Evolutionary conservation across 2,113 vertebrate species (phyloP), one percentile per base, ranked within the genome.

Genomic region (Oxygymnocypris stewartii): DNA sequence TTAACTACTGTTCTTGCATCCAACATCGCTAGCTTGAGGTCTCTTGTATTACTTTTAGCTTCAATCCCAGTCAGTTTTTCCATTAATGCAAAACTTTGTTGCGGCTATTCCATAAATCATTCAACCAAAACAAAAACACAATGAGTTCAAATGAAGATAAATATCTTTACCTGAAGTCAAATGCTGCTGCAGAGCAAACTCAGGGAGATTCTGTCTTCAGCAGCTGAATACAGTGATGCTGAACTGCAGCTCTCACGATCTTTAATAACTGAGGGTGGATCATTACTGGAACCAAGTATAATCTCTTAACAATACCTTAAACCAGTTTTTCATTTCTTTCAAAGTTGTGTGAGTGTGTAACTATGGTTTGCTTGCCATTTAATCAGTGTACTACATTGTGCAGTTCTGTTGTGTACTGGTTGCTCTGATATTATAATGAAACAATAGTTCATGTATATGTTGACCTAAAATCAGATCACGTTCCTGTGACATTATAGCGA

Each of bases 361-460:
- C 69, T 73, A 73, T 73, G 69, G 69, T 73, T 73, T 42, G 69
- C 14, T 23, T 73, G 69, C 9, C 69, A n/a, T 73, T 73, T 42
- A 73, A 73, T 73, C 4, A 0, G 69, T n/a, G 11, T 73, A 40
- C 37, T 42, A 42, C 37, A 73, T 42, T 73, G 37, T 73, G 20
- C 69, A 73, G 69, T 23, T 73, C 9, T 73, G 69, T 73, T 42
- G 35, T 37, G 37, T 42, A 12, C 69, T 42, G 69, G 69, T 42
- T 73, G 37, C 20, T 23, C 69, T 73, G 37, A 42, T n/a, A 73
- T 42, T 73, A 73, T 4, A 73, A 42, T 73, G 1, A 42, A 73
- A 73, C 69, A 73, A 73, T 42, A 42, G 18, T 2, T 11, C 11
- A 71, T 40, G 67, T 71, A 37, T 35, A 40, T 40, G 69, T 73